A percentile compares a stretch with the other conserved stretches of the same genome.
phyloP scores from a whole-genome alignment of 2,888 invertebrate species.

The Cephus pulcher region DNA sequence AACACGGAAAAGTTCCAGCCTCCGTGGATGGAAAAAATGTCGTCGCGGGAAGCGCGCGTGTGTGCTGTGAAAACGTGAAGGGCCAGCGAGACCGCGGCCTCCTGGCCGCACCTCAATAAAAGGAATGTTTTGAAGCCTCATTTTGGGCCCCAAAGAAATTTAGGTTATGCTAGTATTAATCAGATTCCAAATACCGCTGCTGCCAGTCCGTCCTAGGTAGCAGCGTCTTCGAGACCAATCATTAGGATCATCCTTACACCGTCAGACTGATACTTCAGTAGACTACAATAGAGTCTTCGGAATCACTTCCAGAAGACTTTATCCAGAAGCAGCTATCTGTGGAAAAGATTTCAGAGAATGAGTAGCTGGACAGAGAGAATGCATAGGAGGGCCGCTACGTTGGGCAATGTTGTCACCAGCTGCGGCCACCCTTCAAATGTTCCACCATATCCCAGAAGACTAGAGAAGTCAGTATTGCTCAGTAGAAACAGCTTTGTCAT shows the following conservation, averaged over 20 bases:
- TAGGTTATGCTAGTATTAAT: constrained; percentile 7
- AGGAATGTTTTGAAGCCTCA: constrained; percentile 4
- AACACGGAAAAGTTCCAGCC: background rate
- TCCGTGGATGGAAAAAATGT: constrained; percentile 18
- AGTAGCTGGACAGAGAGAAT: constrained; percentile 93
- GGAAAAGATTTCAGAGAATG: constrained; percentile 68
- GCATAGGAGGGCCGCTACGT: constrained; percentile 90
- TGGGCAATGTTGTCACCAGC: constrained; percentile 91
- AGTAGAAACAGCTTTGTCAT: background rate
- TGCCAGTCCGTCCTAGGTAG: background rate
- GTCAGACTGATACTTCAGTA: background rate
- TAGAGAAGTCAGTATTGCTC: constrained; percentile 74
- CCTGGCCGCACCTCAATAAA: background rate
- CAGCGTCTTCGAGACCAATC: background rate
- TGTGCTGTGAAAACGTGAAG: constrained; percentile 16
- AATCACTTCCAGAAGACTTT: background rate
- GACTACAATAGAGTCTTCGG: background rate
- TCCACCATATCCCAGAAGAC: constrained; percentile 83
- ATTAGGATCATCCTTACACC: background rate
- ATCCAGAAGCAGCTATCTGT: background rate
- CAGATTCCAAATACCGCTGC: background rate
- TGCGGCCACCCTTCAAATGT: constrained; percentile 84
- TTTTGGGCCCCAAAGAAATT: background rate
- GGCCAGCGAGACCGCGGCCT: background rate
- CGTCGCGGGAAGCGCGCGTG: constrained; percentile 10